Percentiles rank a stretch among this genome's conserved stretches.
Conservation (phyloP, 2,113 vertebrate species). For the Prunella himalayana region DNA sequence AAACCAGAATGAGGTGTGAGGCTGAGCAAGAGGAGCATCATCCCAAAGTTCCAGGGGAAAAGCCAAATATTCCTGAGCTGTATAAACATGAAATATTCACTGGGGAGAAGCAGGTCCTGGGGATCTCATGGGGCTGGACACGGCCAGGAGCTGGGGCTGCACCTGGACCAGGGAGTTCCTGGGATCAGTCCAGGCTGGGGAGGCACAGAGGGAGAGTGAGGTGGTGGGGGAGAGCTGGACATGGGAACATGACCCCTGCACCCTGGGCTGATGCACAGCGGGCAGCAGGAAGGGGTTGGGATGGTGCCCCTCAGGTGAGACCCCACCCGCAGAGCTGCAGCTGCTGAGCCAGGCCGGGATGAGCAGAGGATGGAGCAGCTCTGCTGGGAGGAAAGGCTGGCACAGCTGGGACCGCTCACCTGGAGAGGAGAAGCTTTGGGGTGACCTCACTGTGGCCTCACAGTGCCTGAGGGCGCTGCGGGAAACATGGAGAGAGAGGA, state of each 20-base stretch:
- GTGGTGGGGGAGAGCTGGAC: not conserved
- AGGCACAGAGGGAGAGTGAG: not conserved
- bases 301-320: not conserved
- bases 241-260: rapidly evolving
- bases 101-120: not conserved
- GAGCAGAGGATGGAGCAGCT: not conserved
- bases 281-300: not conserved
- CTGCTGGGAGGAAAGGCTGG: not conserved
- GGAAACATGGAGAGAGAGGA: rapidly evolving
- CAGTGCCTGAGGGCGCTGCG: not conserved
- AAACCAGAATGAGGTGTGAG: not conserved
- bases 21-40: not conserved
- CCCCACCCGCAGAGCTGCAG: not conserved
- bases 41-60: not conserved
- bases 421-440: not conserved
- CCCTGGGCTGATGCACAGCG: not conserved
- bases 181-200: not conserved
- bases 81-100: not conserved
- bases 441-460: rapidly evolving
- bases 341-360: not conserved
- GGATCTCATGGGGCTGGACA: not conserved
- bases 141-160: not conserved
- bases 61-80: not conserved
- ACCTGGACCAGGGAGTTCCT: not conserved
- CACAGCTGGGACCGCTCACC: too few relatives aligned